A percentile compares a stretch with the other conserved stretches of the same genome.
phyloP scores from a whole-genome alignment of 1,140 invertebrate species.

The Atta cephalotes region DNA sequence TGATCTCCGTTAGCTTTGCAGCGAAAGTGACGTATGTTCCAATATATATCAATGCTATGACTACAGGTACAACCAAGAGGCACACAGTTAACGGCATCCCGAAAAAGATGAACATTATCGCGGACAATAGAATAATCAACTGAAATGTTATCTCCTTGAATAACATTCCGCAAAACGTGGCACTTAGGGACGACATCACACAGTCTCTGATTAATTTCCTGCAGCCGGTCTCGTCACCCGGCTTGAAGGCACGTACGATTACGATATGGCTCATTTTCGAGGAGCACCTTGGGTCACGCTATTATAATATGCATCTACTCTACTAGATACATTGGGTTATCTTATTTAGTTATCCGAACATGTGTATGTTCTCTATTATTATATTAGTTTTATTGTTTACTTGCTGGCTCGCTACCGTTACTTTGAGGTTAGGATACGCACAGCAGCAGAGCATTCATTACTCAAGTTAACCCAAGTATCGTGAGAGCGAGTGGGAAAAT shows the following conservation, averaged over 20 bases:
- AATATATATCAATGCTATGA: slow-evolving; percentile 84
- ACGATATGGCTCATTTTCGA: slow-evolving; percentile 81
- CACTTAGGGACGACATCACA: slow-evolving; percentile 84
- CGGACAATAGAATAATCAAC: slow-evolving; percentile 85
- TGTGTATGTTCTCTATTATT: not conserved
- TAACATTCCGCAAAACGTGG: slow-evolving; percentile 84
- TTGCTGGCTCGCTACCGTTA: not conserved
- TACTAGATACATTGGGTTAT: not conserved
- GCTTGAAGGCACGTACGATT: slow-evolving; percentile 84
- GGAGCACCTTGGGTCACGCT: not conserved
- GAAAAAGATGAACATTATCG: slow-evolving; percentile 87
- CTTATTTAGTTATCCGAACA: not conserved
- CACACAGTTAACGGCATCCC: slow-evolving; percentile 86
- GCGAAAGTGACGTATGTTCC: slow-evolving; percentile 83
- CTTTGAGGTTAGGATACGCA: not conserved
- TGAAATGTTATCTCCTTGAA: slow-evolving; percentile 86
- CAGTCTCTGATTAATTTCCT: slow-evolving; percentile 83
- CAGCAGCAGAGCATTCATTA: not conserved
- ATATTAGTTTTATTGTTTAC: not conserved
- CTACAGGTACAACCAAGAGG: slow-evolving; percentile 83
- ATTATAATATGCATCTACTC: not conserved
- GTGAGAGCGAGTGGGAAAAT: not conserved
- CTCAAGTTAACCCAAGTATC: too few species aligned
- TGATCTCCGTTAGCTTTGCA: slow-evolving; percentile 83
- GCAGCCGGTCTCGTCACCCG: slow-evolving; percentile 85